A percentile compares a stretch with the other conserved stretches of the same genome.
phyloP scores from a whole-genome alignment of 2,888 invertebrate genomes.

The Willowsia nigromaculata region DNA sequence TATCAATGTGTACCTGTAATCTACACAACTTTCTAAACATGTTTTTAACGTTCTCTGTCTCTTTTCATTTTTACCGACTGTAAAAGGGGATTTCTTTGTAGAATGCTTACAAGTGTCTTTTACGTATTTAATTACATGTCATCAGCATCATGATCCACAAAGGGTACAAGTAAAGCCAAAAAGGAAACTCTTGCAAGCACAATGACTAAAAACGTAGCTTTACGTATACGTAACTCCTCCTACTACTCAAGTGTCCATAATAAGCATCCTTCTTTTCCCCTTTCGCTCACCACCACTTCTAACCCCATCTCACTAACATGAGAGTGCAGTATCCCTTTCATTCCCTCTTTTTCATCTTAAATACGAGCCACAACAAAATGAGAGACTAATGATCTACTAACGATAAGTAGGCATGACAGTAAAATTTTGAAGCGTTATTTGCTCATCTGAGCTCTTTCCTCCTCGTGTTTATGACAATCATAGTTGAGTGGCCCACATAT shows the following conservation, averaged over 20 bases:
- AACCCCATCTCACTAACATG: neutral
- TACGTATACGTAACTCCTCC: neutral
- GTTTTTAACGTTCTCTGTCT: neutral
- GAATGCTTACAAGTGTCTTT: slow-evolving; percentile 12
- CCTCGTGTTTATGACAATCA: neutral
- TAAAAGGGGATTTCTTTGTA: too few species aligned
- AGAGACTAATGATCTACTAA: slow-evolving; percentile 41
- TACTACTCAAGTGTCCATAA: neutral
- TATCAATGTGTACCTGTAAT: too few species aligned
- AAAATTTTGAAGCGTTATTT: neutral
- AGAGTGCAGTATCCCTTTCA: neutral
- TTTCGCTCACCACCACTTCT: neutral
- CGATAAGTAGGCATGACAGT: neutral
- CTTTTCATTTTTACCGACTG: neutral
- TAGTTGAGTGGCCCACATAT: neutral
- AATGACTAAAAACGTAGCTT: too few species aligned
- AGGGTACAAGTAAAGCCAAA: neutral
- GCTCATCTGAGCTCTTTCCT: neutral
- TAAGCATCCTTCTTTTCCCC: neutral
- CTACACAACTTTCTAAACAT: neutral
- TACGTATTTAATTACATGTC: neutral
- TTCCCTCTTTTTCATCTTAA: neutral
- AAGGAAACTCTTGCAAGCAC: neutral
- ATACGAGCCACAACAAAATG: neutral
- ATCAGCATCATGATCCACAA: neutral